phyloP scores from a whole-genome alignment of 2,888 invertebrate genomes.

The Coenonympha glycerion region DNA sequence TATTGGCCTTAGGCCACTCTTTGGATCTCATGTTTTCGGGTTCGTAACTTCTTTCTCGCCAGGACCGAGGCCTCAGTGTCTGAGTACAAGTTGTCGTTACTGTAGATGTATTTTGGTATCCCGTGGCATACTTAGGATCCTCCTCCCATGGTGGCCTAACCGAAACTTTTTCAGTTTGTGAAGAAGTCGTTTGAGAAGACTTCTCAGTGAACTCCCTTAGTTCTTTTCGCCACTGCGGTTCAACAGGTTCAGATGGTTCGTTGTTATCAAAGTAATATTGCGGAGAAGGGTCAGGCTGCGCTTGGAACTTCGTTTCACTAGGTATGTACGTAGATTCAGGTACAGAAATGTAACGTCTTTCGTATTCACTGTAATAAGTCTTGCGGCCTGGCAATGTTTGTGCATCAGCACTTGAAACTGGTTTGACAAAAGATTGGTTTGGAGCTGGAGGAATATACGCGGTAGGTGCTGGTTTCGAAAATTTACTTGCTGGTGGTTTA shows the following conservation, averaged over 20 bases:
- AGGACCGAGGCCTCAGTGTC: constrained; percentile 62
- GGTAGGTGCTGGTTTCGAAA: constrained; percentile 53
- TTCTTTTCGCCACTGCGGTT: constrained; percentile 70
- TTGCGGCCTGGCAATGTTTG: constrained; percentile 58
- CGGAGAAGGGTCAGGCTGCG: constrained; percentile 66
- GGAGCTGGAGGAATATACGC: constrained; percentile 68
- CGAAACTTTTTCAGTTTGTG: constrained; percentile 44
- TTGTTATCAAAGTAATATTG: constrained; percentile 67
- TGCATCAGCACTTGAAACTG: constrained; percentile 43
- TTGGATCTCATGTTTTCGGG: constrained; percentile 59
- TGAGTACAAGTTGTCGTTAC: constrained; percentile 69
- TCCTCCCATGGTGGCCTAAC: constrained; percentile 66
- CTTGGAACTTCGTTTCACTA: constrained; percentile 57
- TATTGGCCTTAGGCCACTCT: constrained; percentile 63
- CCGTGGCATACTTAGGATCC: constrained; percentile 51
- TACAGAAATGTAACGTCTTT: constrained; percentile 66
- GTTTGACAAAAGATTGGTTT: constrained; percentile 65
- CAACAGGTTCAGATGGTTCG: constrained; percentile 55
- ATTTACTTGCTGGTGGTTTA: constrained; percentile 45
- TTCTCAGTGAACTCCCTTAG: constrained; percentile 69
- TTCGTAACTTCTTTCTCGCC: constrained; percentile 68
- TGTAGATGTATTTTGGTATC: constrained; percentile 46
- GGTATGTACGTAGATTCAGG: constrained; percentile 68
- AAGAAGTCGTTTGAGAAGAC: constrained; percentile 47
- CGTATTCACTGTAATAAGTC: constrained; percentile 70